Percentiles rank a stretch among this genome's conserved stretches.
Evolutionary conservation across 1,140 invertebrate genomes (phyloP).

Genomic region (Pachyrhynchus sulphureomaculatus): DNA sequence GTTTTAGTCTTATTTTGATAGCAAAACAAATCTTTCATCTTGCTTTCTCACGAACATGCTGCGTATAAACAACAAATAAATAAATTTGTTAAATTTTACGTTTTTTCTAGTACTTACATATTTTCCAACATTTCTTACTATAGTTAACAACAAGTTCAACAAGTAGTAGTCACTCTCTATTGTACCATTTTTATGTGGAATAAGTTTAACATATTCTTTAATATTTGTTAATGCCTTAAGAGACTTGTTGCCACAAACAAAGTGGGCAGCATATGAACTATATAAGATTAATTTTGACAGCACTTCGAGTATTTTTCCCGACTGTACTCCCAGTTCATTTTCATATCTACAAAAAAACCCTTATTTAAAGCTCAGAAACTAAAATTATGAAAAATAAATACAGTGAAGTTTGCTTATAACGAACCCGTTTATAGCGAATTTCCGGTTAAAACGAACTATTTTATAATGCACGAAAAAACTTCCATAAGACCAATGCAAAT

Average conservation of each 20-base stretch:
- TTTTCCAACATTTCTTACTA: constrained; percentile 34
- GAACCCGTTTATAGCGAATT: too few species aligned
- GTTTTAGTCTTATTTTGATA: too few species aligned
- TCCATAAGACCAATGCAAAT: too few species aligned
- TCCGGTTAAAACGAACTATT: too few species aligned
- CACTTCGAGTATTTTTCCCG: constrained; percentile 23
- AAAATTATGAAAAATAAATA: too few species aligned
- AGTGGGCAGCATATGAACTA: constrained; percentile 20
- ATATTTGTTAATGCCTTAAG: constrained; percentile 1
- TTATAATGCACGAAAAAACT: too few species aligned
- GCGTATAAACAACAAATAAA: not conserved
- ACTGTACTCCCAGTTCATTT: constrained; percentile 24
- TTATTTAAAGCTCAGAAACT: too few species aligned
- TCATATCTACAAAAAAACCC: constrained; percentile 8
- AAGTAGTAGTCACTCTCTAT: constrained; percentile 18
- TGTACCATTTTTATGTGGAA: constrained; percentile 19
- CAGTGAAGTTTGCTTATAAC: too few species aligned
- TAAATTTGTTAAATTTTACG: too few species aligned
- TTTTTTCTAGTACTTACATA: too few species aligned
- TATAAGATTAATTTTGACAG: constrained; percentile 30
- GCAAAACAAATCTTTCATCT: not conserved
- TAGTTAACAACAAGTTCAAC: constrained; percentile 20
- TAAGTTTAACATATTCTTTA: constrained; percentile 11
- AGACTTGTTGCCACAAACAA: constrained; percentile 25
- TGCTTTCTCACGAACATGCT: not conserved